phyloP scores from a whole-genome alignment of 2,888 invertebrate genomes.

The Schizaphis graminum region DNA sequence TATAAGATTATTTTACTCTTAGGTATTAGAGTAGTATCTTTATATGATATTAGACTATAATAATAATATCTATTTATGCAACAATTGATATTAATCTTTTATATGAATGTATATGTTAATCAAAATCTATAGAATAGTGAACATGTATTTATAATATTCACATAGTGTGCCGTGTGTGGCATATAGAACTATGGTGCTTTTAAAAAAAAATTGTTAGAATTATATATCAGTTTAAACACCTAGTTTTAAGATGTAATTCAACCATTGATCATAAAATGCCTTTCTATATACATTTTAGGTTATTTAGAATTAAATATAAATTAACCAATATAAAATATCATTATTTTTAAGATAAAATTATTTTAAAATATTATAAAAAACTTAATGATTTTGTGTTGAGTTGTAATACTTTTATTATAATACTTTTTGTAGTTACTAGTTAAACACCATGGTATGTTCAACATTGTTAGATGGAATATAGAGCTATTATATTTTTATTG shows the following conservation, averaged over 20 bases:
- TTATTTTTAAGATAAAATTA: slow-evolving; percentile 36
- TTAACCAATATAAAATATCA: neutral
- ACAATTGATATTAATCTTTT: neutral
- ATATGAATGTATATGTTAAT: neutral
- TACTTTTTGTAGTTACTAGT: slow-evolving; percentile 8
- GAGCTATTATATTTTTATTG: slow-evolving; percentile 18
- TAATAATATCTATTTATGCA: neutral
- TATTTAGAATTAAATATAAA: neutral
- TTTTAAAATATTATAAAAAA: neutral
- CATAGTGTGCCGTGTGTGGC: neutral
- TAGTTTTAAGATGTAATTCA: neutral
- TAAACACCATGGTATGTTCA: slow-evolving; percentile 41
- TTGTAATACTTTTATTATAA: neutral
- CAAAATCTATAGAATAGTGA: neutral
- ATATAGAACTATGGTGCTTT: slow-evolving; percentile 16
- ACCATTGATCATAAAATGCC: neutral
- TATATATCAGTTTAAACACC: neutral
- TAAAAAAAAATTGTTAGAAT: neutral
- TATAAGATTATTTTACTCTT: neutral
- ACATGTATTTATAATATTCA: neutral
- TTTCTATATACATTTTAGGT: neutral
- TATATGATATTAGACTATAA: neutral
- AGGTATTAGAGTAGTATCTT: neutral
- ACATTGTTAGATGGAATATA: slow-evolving; percentile 6
- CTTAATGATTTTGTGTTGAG: neutral